Percentiles rank a stretch among this genome's conserved stretches.
Evolutionary conservation across 1,140 invertebrate genomes (phyloP).

Genomic region (Oscheius sp.): DNA sequence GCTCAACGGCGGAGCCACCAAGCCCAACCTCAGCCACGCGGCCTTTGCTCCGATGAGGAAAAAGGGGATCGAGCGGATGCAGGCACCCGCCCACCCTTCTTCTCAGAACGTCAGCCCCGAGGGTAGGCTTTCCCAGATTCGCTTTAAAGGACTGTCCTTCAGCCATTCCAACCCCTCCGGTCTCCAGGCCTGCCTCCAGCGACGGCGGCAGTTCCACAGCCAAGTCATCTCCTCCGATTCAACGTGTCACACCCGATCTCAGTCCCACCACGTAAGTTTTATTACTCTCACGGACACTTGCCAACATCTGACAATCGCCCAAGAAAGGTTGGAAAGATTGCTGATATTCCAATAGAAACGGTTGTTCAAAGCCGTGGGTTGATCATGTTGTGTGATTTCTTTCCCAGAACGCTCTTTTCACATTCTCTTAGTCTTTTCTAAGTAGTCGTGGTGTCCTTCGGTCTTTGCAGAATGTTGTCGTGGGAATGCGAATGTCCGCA

Average conservation of each 20-base stretch:
- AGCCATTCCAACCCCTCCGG: background rate
- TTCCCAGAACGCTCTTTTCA: too few species aligned
- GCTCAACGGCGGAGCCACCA: background rate
- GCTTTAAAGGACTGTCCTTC: background rate
- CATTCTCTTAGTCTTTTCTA: too few species aligned
- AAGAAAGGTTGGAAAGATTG: too few species aligned
- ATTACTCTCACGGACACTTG: background rate
- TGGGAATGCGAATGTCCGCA: too few species aligned
- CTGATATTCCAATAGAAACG: too few species aligned
- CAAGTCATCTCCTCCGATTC: background rate
- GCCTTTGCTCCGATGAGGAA: conserved; percentile 21
- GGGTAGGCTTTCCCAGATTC: background rate
- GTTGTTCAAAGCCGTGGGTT: too few species aligned
- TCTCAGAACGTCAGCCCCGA: background rate
- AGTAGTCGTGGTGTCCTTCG: too few species aligned
- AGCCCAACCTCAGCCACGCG: background rate
- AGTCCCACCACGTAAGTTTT: background rate
- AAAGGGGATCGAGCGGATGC: conserved; percentile 19
- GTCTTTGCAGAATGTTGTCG: too few species aligned
- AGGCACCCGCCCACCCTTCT: background rate
- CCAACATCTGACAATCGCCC: background rate
- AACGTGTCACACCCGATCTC: background rate
- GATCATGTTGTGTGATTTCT: too few species aligned
- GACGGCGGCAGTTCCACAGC: background rate
- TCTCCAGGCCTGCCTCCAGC: background rate